Percentiles rank a stretch among this genome's conserved stretches.
Conservation (phyloP, 2,797 vertebrate species). For the Simalia tracyae region DNA sequence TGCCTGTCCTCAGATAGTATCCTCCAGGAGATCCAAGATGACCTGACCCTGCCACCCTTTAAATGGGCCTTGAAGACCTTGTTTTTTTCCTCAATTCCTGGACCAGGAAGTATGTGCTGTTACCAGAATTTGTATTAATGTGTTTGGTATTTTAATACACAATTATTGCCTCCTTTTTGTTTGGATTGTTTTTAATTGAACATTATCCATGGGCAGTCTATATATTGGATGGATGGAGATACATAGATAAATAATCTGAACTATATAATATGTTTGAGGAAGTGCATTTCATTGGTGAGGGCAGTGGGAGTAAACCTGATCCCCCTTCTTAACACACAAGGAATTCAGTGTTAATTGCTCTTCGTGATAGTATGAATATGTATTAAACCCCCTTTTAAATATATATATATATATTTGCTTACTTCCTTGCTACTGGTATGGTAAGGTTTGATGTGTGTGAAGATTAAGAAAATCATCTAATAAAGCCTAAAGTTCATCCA, state of each 20-base stretch:
- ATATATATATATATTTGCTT: neutral
- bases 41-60: too few species aligned
- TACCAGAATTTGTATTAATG: too few species aligned
- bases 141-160: too few species aligned
- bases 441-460: neutral
- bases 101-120: too few species aligned
- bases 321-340: neutral
- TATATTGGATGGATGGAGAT: neutral
- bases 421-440: neutral
- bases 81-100: too few species aligned
- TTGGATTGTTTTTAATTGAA: too few species aligned
- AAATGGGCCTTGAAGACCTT: too few species aligned
- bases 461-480: neutral
- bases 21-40: too few species aligned
- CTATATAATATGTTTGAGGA: neutral
- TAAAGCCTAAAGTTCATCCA: neutral
- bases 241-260: neutral
- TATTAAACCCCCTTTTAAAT: neutral
- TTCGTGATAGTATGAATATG: neutral
- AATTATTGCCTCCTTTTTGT: neutral
- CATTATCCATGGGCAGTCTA: too few species aligned
- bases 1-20: too few species aligned
- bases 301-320: neutral
- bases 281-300: neutral
- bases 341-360: slow-evolving; percentile 14